These are phyloP conservation scores for Microchrysa polita DNA, from an alignment of 2,888 invertebrate genomes.

Conservation along the genomic window DNA sequence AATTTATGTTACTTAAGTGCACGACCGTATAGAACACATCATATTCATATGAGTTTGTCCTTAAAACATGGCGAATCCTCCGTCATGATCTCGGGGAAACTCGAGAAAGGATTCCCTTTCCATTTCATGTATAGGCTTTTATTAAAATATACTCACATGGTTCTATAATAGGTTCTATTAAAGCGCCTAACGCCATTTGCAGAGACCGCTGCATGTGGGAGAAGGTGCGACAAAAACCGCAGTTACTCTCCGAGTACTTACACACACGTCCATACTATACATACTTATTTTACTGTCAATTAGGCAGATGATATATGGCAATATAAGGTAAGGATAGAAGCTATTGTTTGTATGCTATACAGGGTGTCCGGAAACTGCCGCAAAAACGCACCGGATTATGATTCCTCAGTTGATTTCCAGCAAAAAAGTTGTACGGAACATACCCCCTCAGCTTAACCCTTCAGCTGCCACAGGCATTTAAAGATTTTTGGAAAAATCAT, in stretches of 20 bases:
- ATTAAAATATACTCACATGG: conserved; percentile 26
- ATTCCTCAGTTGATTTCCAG: no score
- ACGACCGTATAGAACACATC: neutral
- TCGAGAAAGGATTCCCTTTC: neutral
- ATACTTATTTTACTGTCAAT: conserved; percentile 50
- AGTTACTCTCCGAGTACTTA: neutral
- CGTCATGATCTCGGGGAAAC: neutral
- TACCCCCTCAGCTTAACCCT: no score
- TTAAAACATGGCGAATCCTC: conserved; percentile 23
- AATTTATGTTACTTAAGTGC: conserved; percentile 33
- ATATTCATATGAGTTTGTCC: neutral
- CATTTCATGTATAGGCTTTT: conserved; percentile 25
- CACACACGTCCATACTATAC: conserved; percentile 17
- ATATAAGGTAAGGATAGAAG: conserved; percentile 48
- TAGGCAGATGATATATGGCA: conserved; percentile 49
- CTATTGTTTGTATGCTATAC: conserved; percentile 48
- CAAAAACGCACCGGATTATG: no score
- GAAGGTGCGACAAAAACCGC: neutral
- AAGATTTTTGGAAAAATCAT: no score
- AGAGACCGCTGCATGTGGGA: neutral
- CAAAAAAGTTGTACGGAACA: no score
- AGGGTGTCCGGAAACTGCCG: no score
- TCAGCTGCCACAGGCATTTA: no score
- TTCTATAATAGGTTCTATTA: neutral
- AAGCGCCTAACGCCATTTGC: conserved; percentile 17